Evolutionary conservation across 2,888 invertebrate genomes (phyloP), one percentile per base, ranked within the genome.

Genomic region (Stegophylla sp.): DNA sequence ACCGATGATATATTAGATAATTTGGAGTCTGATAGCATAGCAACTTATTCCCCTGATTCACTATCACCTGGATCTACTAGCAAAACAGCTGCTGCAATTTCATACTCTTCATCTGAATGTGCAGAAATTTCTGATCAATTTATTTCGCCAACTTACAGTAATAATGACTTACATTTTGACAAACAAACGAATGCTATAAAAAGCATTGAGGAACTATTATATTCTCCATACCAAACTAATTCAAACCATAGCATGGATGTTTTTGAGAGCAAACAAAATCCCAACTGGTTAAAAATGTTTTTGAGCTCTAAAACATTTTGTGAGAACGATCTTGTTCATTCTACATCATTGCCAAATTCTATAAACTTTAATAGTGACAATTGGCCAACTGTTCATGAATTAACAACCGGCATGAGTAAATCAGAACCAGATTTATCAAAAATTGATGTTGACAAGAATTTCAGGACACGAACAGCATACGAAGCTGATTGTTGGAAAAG

Each of bases 51-150:
- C 2, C 81, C 83, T 12, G 83, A 83, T 45, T 82, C 82, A 10
- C 66, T 83, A 7, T 83, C 83, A 13, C 82, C 82, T 1, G 82
- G 82, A 26, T 82, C 82, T 28, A 83, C 82, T 43, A 83, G 83
- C 41, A 82, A 82, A 81, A 83, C 83, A n/a, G 82, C 76, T 17
- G 81, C 82, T 17, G 82, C 82, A 0, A 17, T 82, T 0, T 83
- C 83, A 45, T 83, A 81, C 26, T 82, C 82, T 10, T 83, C 83
- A 4, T 83, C 83, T 7, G 83, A 83, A 26, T 74, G 64, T 28
- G 84, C 83, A 13, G 84, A 84, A 64, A 82, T 85, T 48, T 85
- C 85, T 20, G 84, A 84, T 26, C 84, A 85, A 69, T 85, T 84
- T 81, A 82, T 84, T 28, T 85, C 85, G 4, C 85, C 85, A 9